These are phyloP conservation scores for Augochlora pura DNA, from an alignment of 1,140 invertebrate species.

Conservation along the genomic window DNA sequence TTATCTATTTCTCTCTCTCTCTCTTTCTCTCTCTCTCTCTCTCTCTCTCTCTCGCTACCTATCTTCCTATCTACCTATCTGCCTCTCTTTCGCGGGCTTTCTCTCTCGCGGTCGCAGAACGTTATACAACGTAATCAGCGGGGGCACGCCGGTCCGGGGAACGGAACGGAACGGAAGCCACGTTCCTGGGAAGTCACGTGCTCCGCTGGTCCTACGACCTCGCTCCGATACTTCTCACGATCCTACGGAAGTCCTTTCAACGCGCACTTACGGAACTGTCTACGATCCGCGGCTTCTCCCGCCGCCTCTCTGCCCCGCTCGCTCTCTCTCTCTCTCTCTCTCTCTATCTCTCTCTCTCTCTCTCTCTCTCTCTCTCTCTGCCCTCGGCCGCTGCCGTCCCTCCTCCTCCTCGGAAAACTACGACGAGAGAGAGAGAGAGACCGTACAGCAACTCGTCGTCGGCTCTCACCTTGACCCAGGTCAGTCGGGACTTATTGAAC, in stretches of 20 bases:
- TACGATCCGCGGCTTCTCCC: conserved; percentile 20
- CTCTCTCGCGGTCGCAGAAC: background rate
- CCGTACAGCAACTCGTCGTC: conserved; percentile 19
- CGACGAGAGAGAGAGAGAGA: too few species aligned
- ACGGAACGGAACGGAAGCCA: conserved; percentile 40
- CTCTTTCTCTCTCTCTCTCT: too few species aligned
- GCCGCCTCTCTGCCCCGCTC: too few species aligned
- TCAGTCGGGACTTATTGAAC: conserved; percentile 31
- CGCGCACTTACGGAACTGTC: conserved; percentile 8
- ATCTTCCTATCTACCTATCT: too few species aligned
- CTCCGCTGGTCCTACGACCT: conserved; percentile 53
- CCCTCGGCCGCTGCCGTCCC: background rate
- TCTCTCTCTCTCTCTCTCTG: too few species aligned
- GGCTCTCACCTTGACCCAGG: conserved; percentile 54
- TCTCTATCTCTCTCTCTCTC: too few species aligned
- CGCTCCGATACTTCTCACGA: conserved; percentile 64
- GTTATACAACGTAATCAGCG: conserved; percentile 23
- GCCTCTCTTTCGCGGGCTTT: too few species aligned
- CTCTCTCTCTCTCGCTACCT: too few species aligned
- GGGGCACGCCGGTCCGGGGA: conserved; percentile 1
- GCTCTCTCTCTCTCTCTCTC: too few species aligned
- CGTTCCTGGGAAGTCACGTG: conserved; percentile 56
- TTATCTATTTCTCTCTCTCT: too few species aligned
- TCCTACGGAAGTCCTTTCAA: conserved; percentile 34
- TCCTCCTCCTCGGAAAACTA: conserved; percentile 9